These are phyloP conservation scores for Epiblema foenella DNA, from an alignment of 2,888 invertebrate species.

Conservation along the genomic window DNA sequence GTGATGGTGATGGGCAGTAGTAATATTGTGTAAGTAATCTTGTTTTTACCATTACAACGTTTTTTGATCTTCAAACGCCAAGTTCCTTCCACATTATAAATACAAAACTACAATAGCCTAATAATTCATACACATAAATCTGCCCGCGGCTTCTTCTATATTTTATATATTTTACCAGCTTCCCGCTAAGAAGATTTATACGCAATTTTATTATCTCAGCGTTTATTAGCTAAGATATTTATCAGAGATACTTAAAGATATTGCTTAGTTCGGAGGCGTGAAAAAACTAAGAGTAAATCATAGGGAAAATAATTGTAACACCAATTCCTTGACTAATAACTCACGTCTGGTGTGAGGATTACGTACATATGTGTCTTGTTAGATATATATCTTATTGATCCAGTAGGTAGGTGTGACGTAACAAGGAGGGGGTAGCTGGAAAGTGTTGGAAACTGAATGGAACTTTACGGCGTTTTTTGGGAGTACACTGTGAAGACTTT, in stretches of 20 bases:
- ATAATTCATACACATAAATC: slow-evolving; percentile 45
- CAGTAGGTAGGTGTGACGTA: no score
- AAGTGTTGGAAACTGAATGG: no score
- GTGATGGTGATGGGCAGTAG: not conserved
- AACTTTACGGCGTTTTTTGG: no score
- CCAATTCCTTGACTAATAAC: slow-evolving; percentile 23
- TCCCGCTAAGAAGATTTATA: slow-evolving; percentile 44
- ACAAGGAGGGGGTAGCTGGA: no score
- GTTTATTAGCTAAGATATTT: slow-evolving; percentile 50
- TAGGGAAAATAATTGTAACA: slow-evolving; percentile 29
- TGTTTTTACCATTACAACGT: not conserved
- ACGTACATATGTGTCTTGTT: not conserved
- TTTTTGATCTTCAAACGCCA: slow-evolving; percentile 16
- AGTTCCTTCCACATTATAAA: slow-evolving; percentile 24
- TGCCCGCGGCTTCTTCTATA: slow-evolving; percentile 41
- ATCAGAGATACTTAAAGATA: slow-evolving; percentile 48
- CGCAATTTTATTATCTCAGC: slow-evolving; percentile 43
- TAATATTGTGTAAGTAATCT: not conserved
- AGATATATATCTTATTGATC: no score
- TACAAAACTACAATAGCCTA: slow-evolving; percentile 40
- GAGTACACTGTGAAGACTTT: no score
- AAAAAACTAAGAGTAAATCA: slow-evolving; percentile 41
- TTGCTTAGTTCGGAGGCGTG: slow-evolving; percentile 43
- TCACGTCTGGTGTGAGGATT: slow-evolving; percentile 10
- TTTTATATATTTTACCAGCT: slow-evolving; percentile 41